Conservation (phyloP, 1,140 invertebrate species). For the Eriosoma lanigerum region DNA sequence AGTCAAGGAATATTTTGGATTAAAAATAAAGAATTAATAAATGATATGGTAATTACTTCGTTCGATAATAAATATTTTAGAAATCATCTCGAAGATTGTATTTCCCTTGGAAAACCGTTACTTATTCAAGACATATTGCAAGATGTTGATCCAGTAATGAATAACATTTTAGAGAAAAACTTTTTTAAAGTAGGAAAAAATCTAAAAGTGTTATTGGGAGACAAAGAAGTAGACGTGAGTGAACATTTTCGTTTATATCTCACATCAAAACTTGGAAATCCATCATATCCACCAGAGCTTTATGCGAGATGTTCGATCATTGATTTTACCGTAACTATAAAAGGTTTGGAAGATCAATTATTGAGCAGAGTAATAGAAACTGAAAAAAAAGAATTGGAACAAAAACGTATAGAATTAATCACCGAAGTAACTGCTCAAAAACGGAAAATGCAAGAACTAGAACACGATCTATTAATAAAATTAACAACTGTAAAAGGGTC, state of each 20-base stretch:
- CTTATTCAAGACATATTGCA: slow-evolving; percentile 83
- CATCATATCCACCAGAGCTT: slow-evolving; percentile 87
- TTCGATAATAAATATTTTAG: slow-evolving; percentile 81
- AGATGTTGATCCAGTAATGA: slow-evolving; percentile 79
- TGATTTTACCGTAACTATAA: slow-evolving; percentile 88
- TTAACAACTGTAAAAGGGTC: slow-evolving; percentile 78
- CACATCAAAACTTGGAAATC: slow-evolving; percentile 85
- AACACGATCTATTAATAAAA: slow-evolving; percentile 86
- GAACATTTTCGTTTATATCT: slow-evolving; percentile 82
- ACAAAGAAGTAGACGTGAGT: slow-evolving; percentile 78
- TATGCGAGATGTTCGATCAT: slow-evolving; percentile 87
- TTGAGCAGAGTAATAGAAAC: slow-evolving; percentile 63
- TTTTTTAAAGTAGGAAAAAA: slow-evolving; percentile 62
- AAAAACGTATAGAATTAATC: slow-evolving; percentile 82
- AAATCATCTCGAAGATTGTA: slow-evolving; percentile 76
- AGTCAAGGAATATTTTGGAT: slow-evolving; percentile 92
- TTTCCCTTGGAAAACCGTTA: slow-evolving; percentile 81
- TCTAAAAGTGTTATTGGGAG: slow-evolving; percentile 77
- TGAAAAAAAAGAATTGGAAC: slow-evolving; percentile 75
- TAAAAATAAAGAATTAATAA: slow-evolving; percentile 83
- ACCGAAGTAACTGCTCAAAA: slow-evolving; percentile 83
- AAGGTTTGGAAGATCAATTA: slow-evolving; percentile 88
- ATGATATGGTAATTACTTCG: slow-evolving; percentile 77
- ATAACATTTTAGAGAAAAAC: slow-evolving; percentile 81
- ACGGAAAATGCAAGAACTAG: slow-evolving; percentile 75